A percentile compares a stretch with the other conserved stretches of the same genome.
Evolutionary conservation across 2,888 invertebrate species (phyloP).

Genomic region (Epinotia ramella): DNA sequence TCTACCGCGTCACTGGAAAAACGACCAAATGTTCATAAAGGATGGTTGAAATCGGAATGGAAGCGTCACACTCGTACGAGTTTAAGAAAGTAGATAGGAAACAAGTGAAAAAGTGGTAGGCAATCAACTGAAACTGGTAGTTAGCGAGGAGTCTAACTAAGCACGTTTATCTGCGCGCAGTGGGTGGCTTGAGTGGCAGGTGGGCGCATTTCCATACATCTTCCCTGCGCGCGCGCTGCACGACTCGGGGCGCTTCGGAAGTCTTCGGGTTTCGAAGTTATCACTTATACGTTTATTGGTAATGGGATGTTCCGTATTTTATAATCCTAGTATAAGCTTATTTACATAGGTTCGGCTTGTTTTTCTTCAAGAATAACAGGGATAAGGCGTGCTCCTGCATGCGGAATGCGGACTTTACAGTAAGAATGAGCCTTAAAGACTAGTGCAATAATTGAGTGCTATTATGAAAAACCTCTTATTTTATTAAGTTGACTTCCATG

Average conservation of each 20-base stretch:
- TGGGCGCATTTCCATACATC: conserved; percentile 60
- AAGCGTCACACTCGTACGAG: not conserved
- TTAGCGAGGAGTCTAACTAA: conserved; percentile 55
- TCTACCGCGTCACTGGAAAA: not conserved
- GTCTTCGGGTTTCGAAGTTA: conserved; percentile 19
- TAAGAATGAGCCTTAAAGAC: no score
- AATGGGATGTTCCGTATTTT: not conserved
- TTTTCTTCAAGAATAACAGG: no score
- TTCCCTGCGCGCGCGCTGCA: conserved; percentile 50
- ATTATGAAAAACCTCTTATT: no score
- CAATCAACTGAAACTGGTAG: conserved; percentile 48
- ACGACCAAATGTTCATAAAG: not conserved
- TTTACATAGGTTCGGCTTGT: no score
- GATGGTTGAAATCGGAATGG: not conserved
- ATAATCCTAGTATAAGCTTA: not conserved
- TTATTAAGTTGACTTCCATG: no score
- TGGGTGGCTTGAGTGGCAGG: conserved; percentile 61
- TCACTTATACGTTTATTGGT: not conserved
- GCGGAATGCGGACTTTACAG: no score
- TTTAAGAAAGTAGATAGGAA: conserved; percentile 17
- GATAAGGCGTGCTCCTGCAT: no score
- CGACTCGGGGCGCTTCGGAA: conserved; percentile 36
- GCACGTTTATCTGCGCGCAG: conserved; percentile 57
- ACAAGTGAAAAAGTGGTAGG: conserved; percentile 50
- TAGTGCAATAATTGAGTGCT: no score